Base-by-base conservation (phyloP, 2,113 vertebrate genomes). In the Benitochromis conjunctus region DNA sequence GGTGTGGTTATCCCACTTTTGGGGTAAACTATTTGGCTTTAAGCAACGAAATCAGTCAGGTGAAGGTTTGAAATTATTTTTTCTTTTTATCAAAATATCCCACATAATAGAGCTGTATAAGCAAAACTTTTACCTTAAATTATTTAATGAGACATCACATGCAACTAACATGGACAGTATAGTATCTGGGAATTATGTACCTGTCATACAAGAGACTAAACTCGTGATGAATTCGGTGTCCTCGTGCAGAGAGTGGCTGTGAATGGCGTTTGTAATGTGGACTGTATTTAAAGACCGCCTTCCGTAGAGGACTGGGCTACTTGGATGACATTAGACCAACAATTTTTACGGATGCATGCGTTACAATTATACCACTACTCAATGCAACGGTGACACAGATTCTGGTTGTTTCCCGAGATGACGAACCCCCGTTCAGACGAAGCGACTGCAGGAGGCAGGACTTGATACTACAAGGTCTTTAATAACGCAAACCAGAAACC, bases 141-240 rank as follows among this genome's bases (percentile, higher is more conserved):
- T 64, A 1, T 71, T 46, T 26, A 71, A 4, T 71, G 0, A 18
- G 41, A 29, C 41, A 48, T 29, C 2, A 71, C 21, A 10, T 9
- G 14, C 41, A 71, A 29, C 41, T 48, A 46, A 71, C 21, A 71
- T 24, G 14, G 14, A 48, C 21, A 18, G 14, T 46, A 71, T 0
- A 41, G 36, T 16, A 0, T 21, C 34, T 24, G n/a, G 3, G 36
- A 24, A 43, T 43, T 2, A 16, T 69, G 38, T 43, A 9, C 38
- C 9, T 46, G 38, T 71, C 38, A 71, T 43, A 26, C 21, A 46
- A 1, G 43, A 6, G 66, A 0, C 9, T 18, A 46, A 6, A 69
- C 43, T 48, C 13, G 13, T 14, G 5, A 16, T 5, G 14, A 14
- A 10, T 48, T 48, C 14, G 6, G 43, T 48, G 13, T 14, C 5